Base-by-base conservation (phyloP, 30 jellyfish, hydroid and myxozoan genomes). In the Pelagia noctiluca region DNA sequence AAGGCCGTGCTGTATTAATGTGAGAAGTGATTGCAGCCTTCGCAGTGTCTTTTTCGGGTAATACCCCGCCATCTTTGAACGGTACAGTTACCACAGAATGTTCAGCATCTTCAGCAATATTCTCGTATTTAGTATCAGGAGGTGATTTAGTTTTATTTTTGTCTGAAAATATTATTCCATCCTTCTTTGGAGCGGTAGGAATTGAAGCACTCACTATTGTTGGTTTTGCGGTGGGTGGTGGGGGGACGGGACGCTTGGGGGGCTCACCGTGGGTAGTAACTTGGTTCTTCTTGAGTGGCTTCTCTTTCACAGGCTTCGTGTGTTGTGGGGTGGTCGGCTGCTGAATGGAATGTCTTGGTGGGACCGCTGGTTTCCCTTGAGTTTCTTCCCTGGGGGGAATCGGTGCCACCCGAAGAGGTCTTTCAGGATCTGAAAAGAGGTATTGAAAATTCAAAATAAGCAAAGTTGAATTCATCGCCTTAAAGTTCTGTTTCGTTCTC, bases 191-290 rank as follows among this genome's bases (percentile, higher is more conserved):
- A 11, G 22, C 38, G 21, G 36, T 57, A 25, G 62, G 35, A 13
- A 16, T 53, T 42, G 61, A 63, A 2, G 63, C 11, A 23, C 22
- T 68, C 0, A 42, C 61, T 0, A 68, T 50, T 48, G 75, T 42
- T 2, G 82, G 90, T 57, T 65, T 80, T 23, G 84, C 76, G 35
- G 90, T 61, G 19, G 90, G 90, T 10, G 90, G 90, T 16, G 52
- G 75, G 23, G 90, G 90, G 25, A 80, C 84, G 24, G 90, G 82
- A 0, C 90, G 90, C 38, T 80, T 80, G 1, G 90, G 90, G 64
- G 90, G 90, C 31, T 69, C 84, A 19, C 82, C 79, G 29, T 80
- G 71, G 28, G 62, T 24, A 3, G 85, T 30, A 66, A 33, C 18
- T 30, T 66, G 28, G 2, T 11, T 0, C 79, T 3, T 3, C 71